A percentile compares a stretch with the other conserved stretches of the same genome.
phyloP scores from a whole-genome alignment of 2,113 vertebrate genomes.

The human (Homo sapiens) region DNA sequence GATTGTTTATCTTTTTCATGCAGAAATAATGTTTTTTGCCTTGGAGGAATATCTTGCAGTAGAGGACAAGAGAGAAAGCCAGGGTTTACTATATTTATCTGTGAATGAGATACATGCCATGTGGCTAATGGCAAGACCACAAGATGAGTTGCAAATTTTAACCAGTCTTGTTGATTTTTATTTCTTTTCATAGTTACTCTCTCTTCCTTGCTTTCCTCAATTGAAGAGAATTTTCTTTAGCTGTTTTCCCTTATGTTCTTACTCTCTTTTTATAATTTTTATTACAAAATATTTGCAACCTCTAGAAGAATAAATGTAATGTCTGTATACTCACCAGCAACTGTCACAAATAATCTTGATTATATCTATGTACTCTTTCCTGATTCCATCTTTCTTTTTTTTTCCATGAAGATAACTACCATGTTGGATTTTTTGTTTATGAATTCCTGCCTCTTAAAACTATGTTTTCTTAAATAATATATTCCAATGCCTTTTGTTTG shows the following conservation, averaged over 20 bases:
- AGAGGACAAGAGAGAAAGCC: conserved; percentile 5
- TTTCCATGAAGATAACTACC: neutral
- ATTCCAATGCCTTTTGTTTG: neutral
- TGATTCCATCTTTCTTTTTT: neutral
- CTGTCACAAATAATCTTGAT: neutral
- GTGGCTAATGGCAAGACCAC: neutral
- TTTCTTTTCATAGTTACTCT: neutral
- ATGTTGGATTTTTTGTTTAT: neutral
- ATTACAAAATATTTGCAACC: neutral
- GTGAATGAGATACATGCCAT: neutral
- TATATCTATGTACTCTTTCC: neutral
- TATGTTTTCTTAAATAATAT: neutral
- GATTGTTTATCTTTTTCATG: conserved; percentile 45
- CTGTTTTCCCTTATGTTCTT: neutral
- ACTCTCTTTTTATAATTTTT: neutral
- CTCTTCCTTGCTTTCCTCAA: neutral
- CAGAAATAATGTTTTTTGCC: conserved; percentile 44
- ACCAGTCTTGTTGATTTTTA: conserved; percentile 33
- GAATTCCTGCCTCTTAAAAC: conserved; percentile 3
- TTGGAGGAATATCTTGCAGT: conserved; percentile 33
- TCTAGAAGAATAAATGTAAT: neutral
- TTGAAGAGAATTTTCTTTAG: neutral
- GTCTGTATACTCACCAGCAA: neutral
- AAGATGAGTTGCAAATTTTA: conserved; percentile 42
- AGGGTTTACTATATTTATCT: conserved; percentile 1